Evolutionary conservation across 2,113 vertebrate genomes (phyloP), one percentile per base, ranked within the genome.

Genomic region (Bufo gargarizans): DNA sequence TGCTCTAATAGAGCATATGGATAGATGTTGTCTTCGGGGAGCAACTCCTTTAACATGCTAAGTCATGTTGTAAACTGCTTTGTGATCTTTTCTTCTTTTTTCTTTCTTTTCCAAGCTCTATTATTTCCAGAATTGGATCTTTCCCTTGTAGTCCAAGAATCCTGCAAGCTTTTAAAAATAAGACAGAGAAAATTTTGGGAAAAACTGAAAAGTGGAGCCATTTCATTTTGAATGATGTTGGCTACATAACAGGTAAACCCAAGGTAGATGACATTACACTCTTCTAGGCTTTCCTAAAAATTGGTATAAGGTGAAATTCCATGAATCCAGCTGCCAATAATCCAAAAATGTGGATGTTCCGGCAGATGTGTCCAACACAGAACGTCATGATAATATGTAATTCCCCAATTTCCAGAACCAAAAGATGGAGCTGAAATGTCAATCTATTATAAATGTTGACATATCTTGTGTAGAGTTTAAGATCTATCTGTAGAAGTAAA

Each of bases 231-330:
- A 94, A 95, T 87, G 96, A 96, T 63, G 92, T 95, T 12, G 95
- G 96, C 55, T 91, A 92, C 7, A 93, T 96, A 58, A 94, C 96
- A 92, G 96, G 96, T 96, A 94, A 81, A 6, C n/a, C n/a, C 43
- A 71, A 43, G 22, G 67, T 55, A 56, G 77, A 78, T 56, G 47
- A 14, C 2, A 16, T 20, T n/a, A 58, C 55, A 8, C 10, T 79
- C 19, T 47, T 9, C 22, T 65, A 61, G 33, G 56, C n/a, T 63
- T 43, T 47, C 8, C 9, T 82, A 4, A 4, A 63, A 63, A 45
- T 45, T 16, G 3, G 8, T 43, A 12, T 43, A 43, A 13, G 16
- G 22, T 45, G 5, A 72, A 43, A 45, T 43, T 14, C 13, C 33
- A 45, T 45, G 16, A 72, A 72, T 45, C 33, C 33, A 16, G 69